Base-by-base conservation (phyloP, 2,888 invertebrate species). In the Drosophila cognata region DNA sequence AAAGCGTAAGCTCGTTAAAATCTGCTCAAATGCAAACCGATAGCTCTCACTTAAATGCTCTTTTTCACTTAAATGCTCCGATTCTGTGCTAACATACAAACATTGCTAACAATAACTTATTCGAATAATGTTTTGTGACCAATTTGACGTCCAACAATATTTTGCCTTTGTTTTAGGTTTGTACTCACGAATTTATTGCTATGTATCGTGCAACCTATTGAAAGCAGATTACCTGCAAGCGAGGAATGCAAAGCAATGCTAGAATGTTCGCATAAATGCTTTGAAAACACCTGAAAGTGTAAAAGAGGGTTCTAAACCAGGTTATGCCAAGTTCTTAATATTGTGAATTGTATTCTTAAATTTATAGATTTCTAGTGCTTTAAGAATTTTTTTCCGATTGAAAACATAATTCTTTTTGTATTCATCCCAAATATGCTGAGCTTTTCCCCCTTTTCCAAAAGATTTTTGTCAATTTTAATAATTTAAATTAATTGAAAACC, bases 1-100 rank as follows among this genome's bases (percentile, higher is more conserved):
- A 72, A 66, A 75, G 74, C 73, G 71, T 87, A 89, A 85, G 88
- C 82, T 84, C 82, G 77, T 87, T 84, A 89, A 85, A 77, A 87
- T 84, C 89, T 71, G 71, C 72, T 87, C 80, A 70, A 76, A 72
- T 68, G 66, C 76, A 65, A 88, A 74, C 81, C 69, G 74, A 68
- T 62, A 70, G 69, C 59, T 66, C 67, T 61, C 76, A 72, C 67
- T 79, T 68, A 76, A 79, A 60, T 73, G 77, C 77, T 81, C 43
- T 66, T 66, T 68, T 71, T 81, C 67, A 21, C 21, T 21, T 21
- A 21, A 21, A 21, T 21, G 21, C 21, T 21, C 21, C 21, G 21
- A 1, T 33, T 33, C 4, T 33, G 33, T 33, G 33, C 0, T 33
- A 33, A 25, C n/a, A n/a, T 56, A 63, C 25, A 52, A 46, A 51